These are phyloP conservation scores for Hemiscyllium ocellatum DNA, from an alignment of 2,113 vertebrate species.

Conservation along the genomic window DNA sequence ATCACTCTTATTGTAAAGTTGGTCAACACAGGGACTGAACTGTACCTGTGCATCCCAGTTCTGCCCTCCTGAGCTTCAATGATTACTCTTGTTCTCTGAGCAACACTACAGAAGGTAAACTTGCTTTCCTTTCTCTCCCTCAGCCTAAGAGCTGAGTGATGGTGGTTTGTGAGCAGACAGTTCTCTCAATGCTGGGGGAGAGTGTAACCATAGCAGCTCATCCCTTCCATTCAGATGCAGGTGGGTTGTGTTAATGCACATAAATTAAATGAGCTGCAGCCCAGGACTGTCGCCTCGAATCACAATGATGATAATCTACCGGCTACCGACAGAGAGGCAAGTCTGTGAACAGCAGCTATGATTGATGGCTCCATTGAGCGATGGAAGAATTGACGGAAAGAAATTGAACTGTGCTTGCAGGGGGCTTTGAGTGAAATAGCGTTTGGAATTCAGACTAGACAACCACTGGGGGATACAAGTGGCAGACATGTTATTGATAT, in stretches of 20 bases:
- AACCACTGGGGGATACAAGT: not conserved
- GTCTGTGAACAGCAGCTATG: not conserved
- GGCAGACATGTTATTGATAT: not conserved
- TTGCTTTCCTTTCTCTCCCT: not conserved
- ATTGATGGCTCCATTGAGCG: constrained; percentile 12
- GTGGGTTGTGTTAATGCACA: not conserved
- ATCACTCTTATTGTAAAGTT: no score
- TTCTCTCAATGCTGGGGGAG: not conserved
- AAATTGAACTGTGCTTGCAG: constrained; percentile 31
- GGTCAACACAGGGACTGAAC: no score
- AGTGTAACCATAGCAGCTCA: constrained; percentile 2
- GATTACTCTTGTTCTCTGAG: not conserved
- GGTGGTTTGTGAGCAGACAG: not conserved
- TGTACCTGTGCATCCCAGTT: not conserved
- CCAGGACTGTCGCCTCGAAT: not conserved
- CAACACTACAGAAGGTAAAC: not conserved
- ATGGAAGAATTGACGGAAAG: not conserved
- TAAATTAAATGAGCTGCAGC: not conserved
- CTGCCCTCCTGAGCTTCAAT: no score
- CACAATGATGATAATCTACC: not conserved
- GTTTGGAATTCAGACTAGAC: constrained; percentile 1
- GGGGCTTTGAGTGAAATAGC: not conserved
- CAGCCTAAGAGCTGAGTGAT: not conserved
- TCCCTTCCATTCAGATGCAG: not conserved
- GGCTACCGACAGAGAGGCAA: not conserved